These are phyloP conservation scores for Erynnis tages DNA, from an alignment of 2,888 invertebrate genomes.

Conservation along the genomic window DNA sequence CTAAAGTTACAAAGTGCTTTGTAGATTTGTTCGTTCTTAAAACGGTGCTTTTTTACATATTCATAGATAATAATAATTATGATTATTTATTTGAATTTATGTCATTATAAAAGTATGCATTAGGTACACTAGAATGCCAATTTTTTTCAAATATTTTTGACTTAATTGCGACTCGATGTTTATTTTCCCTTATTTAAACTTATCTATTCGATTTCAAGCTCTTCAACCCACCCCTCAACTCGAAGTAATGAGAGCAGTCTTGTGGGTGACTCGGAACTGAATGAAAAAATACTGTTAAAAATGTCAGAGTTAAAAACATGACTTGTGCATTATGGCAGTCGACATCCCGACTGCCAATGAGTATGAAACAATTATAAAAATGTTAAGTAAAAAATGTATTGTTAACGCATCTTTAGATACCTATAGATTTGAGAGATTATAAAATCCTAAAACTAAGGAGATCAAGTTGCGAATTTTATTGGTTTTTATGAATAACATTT, in stretches of 20 bases:
- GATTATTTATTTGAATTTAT: no score
- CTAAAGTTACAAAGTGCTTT: no score
- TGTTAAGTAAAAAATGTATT: background rate
- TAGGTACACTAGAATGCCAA: no score
- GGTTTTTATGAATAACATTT: background rate
- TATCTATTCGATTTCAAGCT: constrained; percentile 41
- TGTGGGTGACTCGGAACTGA: constrained; percentile 70
- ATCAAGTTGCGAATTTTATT: no score
- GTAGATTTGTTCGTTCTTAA: no score
- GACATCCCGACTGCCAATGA: constrained; percentile 26
- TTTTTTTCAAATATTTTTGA: background rate
- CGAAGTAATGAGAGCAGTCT: constrained; percentile 58
- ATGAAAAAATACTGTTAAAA: constrained; percentile 58
- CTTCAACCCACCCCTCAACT: constrained; percentile 54
- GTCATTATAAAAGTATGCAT: no score
- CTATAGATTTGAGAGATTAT: no score
- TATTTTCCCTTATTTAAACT: background rate
- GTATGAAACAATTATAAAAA: constrained; percentile 10
- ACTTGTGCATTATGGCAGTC: constrained; percentile 66
- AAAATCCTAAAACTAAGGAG: no score
- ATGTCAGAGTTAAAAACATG: constrained; percentile 58
- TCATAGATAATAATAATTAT: no score
- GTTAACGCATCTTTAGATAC: no score
- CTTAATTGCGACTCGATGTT: no score
- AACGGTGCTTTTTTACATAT: no score